A percentile compares a stretch with the other conserved stretches of the same genome.
Conservation (phyloP, 2,797 vertebrate species). For the Cossypha dichroa region DNA sequence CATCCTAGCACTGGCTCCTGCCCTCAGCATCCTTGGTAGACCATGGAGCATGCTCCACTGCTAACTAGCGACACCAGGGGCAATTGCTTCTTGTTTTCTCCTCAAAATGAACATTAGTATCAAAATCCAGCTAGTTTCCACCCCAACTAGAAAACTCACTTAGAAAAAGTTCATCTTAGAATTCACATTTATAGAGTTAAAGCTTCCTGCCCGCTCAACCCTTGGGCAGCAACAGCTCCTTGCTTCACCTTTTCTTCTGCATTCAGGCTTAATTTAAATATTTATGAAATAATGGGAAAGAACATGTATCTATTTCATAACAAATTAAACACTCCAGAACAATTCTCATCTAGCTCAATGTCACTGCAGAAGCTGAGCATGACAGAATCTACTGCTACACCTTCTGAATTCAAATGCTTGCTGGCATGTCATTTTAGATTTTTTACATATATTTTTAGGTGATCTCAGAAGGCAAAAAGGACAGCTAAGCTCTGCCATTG, state of each 20-base stretch:
- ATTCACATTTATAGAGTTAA: neutral
- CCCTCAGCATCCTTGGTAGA: neutral
- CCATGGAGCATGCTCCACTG: fast-evolving
- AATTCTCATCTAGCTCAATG: neutral
- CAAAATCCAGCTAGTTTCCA: neutral
- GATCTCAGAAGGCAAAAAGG: neutral
- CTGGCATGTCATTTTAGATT: neutral
- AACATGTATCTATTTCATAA: neutral
- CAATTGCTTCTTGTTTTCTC: neutral
- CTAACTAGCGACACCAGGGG: neutral
- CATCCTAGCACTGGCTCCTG: neutral
- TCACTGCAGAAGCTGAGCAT: neutral
- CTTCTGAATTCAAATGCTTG: neutral
- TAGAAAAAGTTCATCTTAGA: neutral
- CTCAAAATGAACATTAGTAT: neutral
- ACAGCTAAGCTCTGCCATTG: neutral
- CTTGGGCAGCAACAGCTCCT: neutral
- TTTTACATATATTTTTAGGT: neutral
- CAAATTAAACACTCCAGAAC: constrained; percentile 33
- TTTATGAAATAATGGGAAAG: neutral
- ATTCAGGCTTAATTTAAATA: constrained; percentile 14
- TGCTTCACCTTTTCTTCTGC: neutral
- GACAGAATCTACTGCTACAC: neutral
- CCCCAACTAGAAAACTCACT: neutral
- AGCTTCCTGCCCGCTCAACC: neutral